These are phyloP conservation scores for Eulithis testata DNA, from an alignment of 2,888 invertebrate species.

Conservation along the genomic window DNA sequence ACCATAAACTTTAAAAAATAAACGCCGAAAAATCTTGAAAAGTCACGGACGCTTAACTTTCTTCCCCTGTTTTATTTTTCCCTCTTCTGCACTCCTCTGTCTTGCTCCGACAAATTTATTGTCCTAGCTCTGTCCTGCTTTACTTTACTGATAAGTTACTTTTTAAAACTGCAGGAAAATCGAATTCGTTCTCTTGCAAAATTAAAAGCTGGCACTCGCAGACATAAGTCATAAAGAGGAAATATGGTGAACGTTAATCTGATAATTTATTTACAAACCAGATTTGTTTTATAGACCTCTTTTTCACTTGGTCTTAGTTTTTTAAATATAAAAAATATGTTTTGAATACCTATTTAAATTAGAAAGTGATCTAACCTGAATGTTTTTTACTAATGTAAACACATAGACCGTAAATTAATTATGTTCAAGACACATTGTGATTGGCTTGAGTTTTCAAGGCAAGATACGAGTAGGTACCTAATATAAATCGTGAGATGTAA, in stretches of 20 bases:
- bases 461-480: background rate
- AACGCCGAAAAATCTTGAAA: constrained; percentile 83
- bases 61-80: constrained; percentile 84
- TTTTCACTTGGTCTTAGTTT: background rate
- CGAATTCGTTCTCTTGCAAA: constrained; percentile 77
- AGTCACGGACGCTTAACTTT: constrained; percentile 85
- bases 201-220: constrained; percentile 81
- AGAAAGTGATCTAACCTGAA: too few species aligned
- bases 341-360: too few species aligned
- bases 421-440: background rate
- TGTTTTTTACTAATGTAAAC: too few species aligned
- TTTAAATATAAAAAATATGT: too few species aligned
- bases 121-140: constrained; percentile 62
- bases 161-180: constrained; percentile 83
- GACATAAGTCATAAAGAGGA: constrained; percentile 80
- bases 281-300: constrained; percentile 28
- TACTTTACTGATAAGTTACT: constrained; percentile 81
- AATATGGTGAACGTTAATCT: constrained; percentile 73
- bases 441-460: constrained; percentile 26
- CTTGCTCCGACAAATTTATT: constrained; percentile 41
- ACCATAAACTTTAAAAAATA: constrained; percentile 82
- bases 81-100: constrained; percentile 68
- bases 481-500: constrained; percentile 30
- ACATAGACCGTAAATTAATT: background rate
- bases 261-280: constrained; percentile 52